Evolutionary conservation across 2,113 vertebrate species (phyloP).

Genomic region (Solea solea): DNA sequence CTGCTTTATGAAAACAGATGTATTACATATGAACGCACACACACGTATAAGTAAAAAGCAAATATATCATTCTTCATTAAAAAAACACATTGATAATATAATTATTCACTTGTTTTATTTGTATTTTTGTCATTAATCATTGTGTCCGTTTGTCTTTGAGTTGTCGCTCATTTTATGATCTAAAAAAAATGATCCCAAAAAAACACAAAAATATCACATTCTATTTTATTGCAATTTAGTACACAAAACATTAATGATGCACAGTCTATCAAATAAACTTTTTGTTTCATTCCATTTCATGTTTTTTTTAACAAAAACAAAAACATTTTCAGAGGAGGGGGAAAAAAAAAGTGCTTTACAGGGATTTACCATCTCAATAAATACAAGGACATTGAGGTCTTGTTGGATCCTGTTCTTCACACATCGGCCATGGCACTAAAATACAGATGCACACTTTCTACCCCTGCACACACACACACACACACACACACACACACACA

Average conservation of each 20-base stretch:
- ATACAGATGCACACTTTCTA: conserved; percentile 85
- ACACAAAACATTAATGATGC: conserved; percentile 96
- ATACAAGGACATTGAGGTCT: conserved; percentile 89
- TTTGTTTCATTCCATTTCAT: conserved; percentile 65
- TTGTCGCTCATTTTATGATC: conserved; percentile 11
- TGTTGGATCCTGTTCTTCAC: conserved; percentile 85
- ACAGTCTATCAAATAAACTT: conserved; percentile 88
- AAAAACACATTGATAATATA: not conserved
- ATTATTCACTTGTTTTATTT: conserved; percentile 24
- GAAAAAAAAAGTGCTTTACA: conserved; percentile 96
- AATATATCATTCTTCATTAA: too few species aligned
- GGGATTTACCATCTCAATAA: conserved; percentile 95
- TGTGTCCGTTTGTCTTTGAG: not conserved
- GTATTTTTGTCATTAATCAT: not conserved
- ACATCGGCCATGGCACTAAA: conserved; percentile 87
- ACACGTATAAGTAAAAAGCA: too few species aligned
- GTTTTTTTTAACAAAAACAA: conserved; percentile 89
- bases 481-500: conserved; percentile 60
- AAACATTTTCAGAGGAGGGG: conserved; percentile 82
- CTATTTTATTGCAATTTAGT: conserved; percentile 88
- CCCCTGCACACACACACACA: conserved; percentile 71
- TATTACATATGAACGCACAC: too few species aligned
- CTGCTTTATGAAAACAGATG: too few species aligned
- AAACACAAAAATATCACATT: conserved; percentile 62
- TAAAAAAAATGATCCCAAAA: conserved; percentile 38